Conservation (phyloP, 2,113 vertebrate species). For the Pseudorhombus dupliciocellatus region DNA sequence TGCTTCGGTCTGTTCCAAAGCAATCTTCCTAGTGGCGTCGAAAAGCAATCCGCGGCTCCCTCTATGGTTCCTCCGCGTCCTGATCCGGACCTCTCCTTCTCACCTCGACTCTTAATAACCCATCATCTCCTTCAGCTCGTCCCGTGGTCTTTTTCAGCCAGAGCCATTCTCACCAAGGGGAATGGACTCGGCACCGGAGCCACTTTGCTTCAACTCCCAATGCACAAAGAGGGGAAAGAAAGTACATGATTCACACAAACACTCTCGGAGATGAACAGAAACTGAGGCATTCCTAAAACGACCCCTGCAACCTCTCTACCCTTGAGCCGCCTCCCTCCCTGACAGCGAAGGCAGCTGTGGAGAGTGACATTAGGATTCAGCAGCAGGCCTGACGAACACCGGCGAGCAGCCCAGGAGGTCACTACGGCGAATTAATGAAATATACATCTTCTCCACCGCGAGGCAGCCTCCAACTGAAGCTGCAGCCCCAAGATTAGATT, state of each 20-base stretch:
- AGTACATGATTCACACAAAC: not conserved
- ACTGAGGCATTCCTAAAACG: slow-evolving; percentile 36
- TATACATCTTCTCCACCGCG: slow-evolving; percentile 39
- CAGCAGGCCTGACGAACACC: slow-evolving; percentile 54
- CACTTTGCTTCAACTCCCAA: slow-evolving; percentile 31
- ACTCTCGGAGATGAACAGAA: slow-evolving; percentile 1
- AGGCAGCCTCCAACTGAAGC: slow-evolving; percentile 20
- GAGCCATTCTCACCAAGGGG: slow-evolving; percentile 1
- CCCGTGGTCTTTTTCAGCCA: slow-evolving; percentile 24
- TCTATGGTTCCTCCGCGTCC: slow-evolving; percentile 25
- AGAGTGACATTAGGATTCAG: slow-evolving; percentile 64
- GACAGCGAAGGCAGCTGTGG: slow-evolving; percentile 20
- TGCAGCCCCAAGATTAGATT: slow-evolving; percentile 8
- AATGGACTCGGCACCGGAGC: not conserved
- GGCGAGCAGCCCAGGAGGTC: slow-evolving; percentile 45
- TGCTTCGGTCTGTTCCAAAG: slow-evolving; percentile 20
- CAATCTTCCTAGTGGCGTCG: slow-evolving; percentile 37
- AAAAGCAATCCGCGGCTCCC: slow-evolving; percentile 16
- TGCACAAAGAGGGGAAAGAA: slow-evolving; percentile 1
- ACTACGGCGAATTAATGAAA: slow-evolving; percentile 66
- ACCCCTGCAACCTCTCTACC: slow-evolving; percentile 49
- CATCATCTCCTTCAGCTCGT: slow-evolving; percentile 24
- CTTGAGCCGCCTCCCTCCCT: slow-evolving; percentile 13
- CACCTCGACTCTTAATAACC: slow-evolving; percentile 53
- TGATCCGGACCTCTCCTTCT: slow-evolving; percentile 54